These are phyloP conservation scores for Phrynocephalus versicolor DNA, from an alignment of 2,113 vertebrate genomes.

Conservation along the genomic window DNA sequence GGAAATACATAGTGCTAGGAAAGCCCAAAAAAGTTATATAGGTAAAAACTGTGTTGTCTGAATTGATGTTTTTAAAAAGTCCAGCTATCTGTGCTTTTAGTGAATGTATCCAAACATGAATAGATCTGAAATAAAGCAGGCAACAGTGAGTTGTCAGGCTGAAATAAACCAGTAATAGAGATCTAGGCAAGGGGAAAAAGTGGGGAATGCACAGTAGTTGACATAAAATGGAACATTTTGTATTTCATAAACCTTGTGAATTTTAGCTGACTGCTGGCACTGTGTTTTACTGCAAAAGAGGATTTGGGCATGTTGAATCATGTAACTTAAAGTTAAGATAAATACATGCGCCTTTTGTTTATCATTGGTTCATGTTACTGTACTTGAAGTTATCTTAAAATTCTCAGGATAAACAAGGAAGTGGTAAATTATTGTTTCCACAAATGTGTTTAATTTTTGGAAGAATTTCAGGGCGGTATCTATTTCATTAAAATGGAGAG, in stretches of 20 bases:
- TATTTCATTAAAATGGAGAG: neutral
- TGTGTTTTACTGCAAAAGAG: neutral
- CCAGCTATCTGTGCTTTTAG: slow-evolving; percentile 28
- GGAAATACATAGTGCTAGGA: too few species aligned
- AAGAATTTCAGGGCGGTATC: neutral
- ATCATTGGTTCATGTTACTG: neutral
- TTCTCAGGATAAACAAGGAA: neutral
- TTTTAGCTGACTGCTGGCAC: neutral
- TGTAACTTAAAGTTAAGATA: neutral
- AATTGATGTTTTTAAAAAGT: neutral
- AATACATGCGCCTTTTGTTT: neutral
- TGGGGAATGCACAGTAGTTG: slow-evolving; percentile 19
- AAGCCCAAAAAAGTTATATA: neutral
- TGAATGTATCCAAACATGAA: slow-evolving; percentile 36
- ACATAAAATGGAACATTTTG: neutral
- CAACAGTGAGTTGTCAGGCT: slow-evolving; percentile 53
- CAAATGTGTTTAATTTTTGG: neutral
- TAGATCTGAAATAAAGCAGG: slow-evolving; percentile 41
- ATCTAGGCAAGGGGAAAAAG: slow-evolving; percentile 29
- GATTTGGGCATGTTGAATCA: neutral
- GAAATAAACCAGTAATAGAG: slow-evolving; percentile 46
- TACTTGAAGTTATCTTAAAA: neutral
- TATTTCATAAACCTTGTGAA: slow-evolving; percentile 40
- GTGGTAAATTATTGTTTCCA: neutral
- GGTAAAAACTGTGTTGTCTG: neutral